Conservation (phyloP, 64 coral and sea anemone species). For the Actinia equina region DNA sequence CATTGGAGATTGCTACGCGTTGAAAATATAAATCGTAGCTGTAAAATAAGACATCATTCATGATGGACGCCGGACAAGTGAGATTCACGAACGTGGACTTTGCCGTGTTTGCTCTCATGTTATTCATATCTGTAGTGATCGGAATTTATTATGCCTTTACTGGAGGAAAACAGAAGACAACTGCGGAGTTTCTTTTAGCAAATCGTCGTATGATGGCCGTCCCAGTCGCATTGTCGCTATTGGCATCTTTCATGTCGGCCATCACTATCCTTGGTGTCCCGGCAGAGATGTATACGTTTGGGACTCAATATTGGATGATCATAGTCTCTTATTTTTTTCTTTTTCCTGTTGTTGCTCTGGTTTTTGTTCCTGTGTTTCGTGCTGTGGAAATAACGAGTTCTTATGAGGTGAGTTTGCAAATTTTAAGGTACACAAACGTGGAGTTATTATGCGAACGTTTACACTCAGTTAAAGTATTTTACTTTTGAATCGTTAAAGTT, state of each 20-base stretch:
- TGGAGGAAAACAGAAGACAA: slow-evolving; percentile 90
- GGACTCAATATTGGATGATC: slow-evolving; percentile 97
- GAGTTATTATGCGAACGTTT: too few species aligned
- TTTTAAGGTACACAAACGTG: background rate
- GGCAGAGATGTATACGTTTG: slow-evolving; percentile 89
- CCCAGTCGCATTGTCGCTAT: slow-evolving; percentile 76
- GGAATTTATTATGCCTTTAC: slow-evolving; percentile 89
- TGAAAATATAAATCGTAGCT: background rate
- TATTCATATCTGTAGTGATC: slow-evolving; percentile 66
- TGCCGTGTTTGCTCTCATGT: slow-evolving; percentile 81
- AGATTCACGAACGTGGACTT: slow-evolving; percentile 78
- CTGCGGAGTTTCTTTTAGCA: slow-evolving; percentile 83
- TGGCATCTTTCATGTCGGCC: slow-evolving; percentile 98
- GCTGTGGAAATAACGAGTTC: slow-evolving; percentile 91
- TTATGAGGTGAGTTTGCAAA: slow-evolving; percentile 75
- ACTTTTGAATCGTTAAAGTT: background rate
- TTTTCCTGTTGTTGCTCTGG: slow-evolving; percentile 78
- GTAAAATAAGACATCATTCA: background rate
- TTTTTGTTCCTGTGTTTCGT: slow-evolving; percentile 95
- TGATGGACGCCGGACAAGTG: slow-evolving; percentile 48
- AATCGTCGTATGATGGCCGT: slow-evolving; percentile 84
- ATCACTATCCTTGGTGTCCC: slow-evolving; percentile 99
- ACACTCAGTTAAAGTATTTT: too few species aligned
- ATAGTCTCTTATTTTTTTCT: slow-evolving; percentile 83
- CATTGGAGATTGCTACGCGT: background rate